Evolutionary conservation across 2,113 vertebrate genomes (phyloP), one percentile per base, ranked within the genome.

Genomic region (Scophthalmus maximus): DNA sequence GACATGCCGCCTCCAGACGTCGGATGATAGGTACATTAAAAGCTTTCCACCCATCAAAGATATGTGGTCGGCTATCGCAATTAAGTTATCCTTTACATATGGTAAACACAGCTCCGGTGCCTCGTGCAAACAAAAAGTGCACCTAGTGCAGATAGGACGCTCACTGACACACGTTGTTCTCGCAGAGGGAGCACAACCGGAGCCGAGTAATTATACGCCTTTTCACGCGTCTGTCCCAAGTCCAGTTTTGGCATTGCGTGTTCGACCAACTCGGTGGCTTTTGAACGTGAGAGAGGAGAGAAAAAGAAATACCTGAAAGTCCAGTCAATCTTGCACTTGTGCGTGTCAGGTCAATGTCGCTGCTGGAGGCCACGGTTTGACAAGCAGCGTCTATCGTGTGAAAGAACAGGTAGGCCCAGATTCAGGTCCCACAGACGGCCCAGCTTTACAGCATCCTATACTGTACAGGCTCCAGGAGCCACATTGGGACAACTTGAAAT

Each of bases 401-500:
- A 81, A 15, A 81, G 73, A 90, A 89, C 87, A 86, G 87, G 87
- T 89, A 88, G 73, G 85, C 73, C 78, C 0, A 65, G 84, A 84
- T 81, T 76, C 62, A 82, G 84, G 83, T 78, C 82, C 82, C 52
- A 11, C 42, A 71, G 74, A 51, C 50, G 59, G 58, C 67, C 66
- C 78, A 59, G 51, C 67, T 65, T 58, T 32, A 22, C 40, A 68
- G 44, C 68, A 77, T 69, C 53, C 59, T 53, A n/a, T n/a, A 44
- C 74, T 74, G 52, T 30, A 20, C 56, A 8, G 3, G 27, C 68
- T 65, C 56, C 50, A 34, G 76, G 32, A 49, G 32, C 29, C 22
- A 17, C 55, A 26, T 25, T 1, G 40, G 44, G 23, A 57, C 17
- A 22, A 18, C 52, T 7, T 6, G 36, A 17, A 77, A 64, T n/a